phyloP scores from a whole-genome alignment of 2,113 vertebrate genomes.

The Campylorhamphus procurvoides region DNA sequence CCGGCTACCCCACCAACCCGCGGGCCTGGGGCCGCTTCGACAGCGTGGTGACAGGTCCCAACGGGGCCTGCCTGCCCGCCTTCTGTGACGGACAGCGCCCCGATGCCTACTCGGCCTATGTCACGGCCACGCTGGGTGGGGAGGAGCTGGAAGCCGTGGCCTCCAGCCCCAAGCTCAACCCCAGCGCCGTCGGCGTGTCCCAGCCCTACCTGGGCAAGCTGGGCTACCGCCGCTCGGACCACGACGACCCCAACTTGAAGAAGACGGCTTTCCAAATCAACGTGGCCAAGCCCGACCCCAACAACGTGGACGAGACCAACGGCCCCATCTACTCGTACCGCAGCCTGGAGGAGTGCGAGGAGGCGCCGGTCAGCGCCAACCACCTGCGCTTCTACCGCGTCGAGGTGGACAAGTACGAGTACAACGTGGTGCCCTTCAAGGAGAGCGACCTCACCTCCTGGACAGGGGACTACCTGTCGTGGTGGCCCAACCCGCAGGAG shows the following conservation, averaged over 20 bases:
- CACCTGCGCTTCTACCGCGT: conserved; percentile 95
- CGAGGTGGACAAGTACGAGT: conserved; percentile 95
- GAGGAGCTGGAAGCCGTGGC: conserved; percentile 94
- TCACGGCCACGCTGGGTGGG: conserved; percentile 90
- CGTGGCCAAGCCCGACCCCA: conserved; percentile 89
- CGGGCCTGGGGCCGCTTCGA: conserved; percentile 96
- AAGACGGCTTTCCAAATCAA: conserved; percentile 93
- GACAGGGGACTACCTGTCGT: conserved; percentile 91
- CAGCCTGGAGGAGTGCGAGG: conserved; percentile 85
- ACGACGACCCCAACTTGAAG: conserved; percentile 86
- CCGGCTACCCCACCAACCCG: conserved; percentile 89
- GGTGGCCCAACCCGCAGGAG: conserved; percentile 99
- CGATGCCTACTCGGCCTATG: conserved; percentile 90
- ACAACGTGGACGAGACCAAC: conserved; percentile 83
- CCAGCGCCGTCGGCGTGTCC: conserved; percentile 86
- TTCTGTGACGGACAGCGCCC: conserved; percentile 86
- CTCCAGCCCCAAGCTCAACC: conserved; percentile 85
- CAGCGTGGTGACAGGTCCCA: conserved; percentile 92
- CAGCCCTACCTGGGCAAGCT: conserved; percentile 91
- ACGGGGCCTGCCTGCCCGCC: conserved; percentile 93
- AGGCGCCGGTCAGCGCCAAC: conserved; percentile 82
- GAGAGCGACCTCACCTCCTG: conserved; percentile 91
- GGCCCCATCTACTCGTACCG: conserved; percentile 94
- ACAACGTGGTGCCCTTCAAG: conserved; percentile 93
- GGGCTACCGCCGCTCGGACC: conserved; percentile 88